phyloP scores from a whole-genome alignment of 2,888 invertebrate species.

The Macrophya annulata region DNA sequence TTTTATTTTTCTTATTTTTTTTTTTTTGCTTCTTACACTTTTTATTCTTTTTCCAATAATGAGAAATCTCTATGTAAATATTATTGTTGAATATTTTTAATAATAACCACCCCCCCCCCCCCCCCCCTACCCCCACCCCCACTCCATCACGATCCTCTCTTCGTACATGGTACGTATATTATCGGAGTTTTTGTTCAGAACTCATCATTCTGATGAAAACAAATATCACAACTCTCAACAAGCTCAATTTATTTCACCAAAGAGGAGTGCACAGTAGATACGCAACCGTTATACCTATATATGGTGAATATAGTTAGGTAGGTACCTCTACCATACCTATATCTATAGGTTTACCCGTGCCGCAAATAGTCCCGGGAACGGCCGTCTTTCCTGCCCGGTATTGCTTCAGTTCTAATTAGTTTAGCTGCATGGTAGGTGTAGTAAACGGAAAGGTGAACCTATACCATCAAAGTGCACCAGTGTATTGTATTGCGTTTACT shows the following conservation, averaged over 20 bases:
- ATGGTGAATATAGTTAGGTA: too few species aligned
- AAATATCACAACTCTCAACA: slow-evolving; percentile 31
- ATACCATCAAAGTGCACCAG: slow-evolving; percentile 25
- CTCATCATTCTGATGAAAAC: slow-evolving; percentile 25
- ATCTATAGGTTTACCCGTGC: neutral
- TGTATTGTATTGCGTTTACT: slow-evolving; percentile 26
- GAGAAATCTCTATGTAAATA: neutral
- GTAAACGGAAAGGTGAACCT: slow-evolving; percentile 22
- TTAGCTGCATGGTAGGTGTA: slow-evolving; percentile 28
- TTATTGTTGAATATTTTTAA: neutral
- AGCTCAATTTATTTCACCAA: slow-evolving; percentile 40
- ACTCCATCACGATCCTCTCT: neutral
- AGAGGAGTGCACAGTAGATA: slow-evolving; percentile 1
- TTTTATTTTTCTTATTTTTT: too few species aligned
- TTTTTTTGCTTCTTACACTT: too few species aligned
- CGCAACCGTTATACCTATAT: slow-evolving; percentile 13
- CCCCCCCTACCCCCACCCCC: too few species aligned
- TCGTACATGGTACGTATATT: neutral
- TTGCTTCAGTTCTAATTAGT: slow-evolving; percentile 53
- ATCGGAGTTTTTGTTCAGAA: slow-evolving; percentile 2
- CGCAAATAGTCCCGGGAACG: slow-evolving; percentile 38
- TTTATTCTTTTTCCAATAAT: neutral
- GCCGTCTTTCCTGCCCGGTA: slow-evolving; percentile 39
- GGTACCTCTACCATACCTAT: neutral
- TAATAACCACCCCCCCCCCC: neutral